Percentiles rank a stretch among this genome's conserved stretches.
These are phyloP conservation scores for Chionis minor DNA, from an alignment of 2,113 vertebrate species.

Conservation along the genomic window DNA sequence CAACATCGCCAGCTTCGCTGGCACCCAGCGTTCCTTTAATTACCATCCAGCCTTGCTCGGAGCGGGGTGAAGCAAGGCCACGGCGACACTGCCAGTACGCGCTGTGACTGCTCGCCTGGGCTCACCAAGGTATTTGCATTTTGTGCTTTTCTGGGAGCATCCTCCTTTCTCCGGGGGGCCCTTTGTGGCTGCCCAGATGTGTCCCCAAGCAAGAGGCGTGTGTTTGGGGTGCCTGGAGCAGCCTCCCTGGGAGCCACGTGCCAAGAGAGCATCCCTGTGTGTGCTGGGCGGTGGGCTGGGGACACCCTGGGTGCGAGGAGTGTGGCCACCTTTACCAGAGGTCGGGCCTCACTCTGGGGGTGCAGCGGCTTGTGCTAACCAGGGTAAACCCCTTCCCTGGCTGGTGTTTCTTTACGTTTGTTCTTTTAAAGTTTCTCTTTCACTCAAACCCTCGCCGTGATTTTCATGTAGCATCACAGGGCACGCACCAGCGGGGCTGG, in stretches of 20 bases:
- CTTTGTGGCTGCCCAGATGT: not conserved
- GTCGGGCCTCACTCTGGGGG: not conserved
- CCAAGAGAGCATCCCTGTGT: fast-evolving
- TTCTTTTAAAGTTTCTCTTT: not conserved
- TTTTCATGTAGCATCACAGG: not conserved
- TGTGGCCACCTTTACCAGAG: not conserved
- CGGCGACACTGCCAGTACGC: not conserved
- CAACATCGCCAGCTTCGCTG: not conserved
- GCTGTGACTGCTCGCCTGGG: not conserved
- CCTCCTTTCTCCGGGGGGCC: not conserved
- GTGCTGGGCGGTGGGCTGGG: not conserved
- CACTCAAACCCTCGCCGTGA: not conserved
- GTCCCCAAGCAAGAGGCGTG: not conserved
- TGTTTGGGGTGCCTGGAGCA: not conserved
- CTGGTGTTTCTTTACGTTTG: not conserved
- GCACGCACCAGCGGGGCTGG: not conserved
- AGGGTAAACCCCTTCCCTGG: not conserved
- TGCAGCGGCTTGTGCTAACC: not conserved
- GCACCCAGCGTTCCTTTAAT: not conserved
- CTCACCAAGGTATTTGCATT: not conserved
- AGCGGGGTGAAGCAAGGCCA: conserved; percentile 1
- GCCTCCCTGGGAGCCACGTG: not conserved
- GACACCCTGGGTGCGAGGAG: not conserved
- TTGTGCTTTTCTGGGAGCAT: not conserved
- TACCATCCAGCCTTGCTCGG: not conserved